phyloP scores from a whole-genome alignment of 1,140 invertebrate genomes.

The Drosophila nannoptera region DNA sequence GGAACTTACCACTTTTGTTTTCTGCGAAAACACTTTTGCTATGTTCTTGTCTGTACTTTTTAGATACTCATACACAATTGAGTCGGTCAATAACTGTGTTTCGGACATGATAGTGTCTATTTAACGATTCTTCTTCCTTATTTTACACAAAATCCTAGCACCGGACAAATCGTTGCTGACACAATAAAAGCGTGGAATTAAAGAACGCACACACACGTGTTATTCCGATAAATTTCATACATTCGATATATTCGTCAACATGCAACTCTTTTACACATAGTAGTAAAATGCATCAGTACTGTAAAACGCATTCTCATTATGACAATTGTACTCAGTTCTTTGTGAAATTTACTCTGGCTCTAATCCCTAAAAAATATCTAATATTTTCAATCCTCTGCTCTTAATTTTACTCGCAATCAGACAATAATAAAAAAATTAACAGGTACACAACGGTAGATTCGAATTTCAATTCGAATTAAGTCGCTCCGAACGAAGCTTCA shows the following conservation, averaged over 20 bases:
- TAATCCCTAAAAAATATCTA: background rate
- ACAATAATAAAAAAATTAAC: background rate
- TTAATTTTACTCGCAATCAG: background rate
- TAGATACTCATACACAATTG: conserved; percentile 82
- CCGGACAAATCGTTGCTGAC: conserved; percentile 28
- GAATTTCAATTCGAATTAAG: background rate
- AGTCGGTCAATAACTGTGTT: conserved; percentile 50
- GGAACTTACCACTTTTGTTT: conserved; percentile 82
- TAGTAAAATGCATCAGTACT: conserved; percentile 10
- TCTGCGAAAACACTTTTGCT: conserved; percentile 82
- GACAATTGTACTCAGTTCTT: too few species aligned
- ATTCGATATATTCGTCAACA: conserved; percentile 17
- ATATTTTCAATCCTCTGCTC: background rate
- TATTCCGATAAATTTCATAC: conserved; percentile 18
- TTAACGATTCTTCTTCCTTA: conserved; percentile 8
- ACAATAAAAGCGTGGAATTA: conserved; percentile 40
- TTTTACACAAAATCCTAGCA: conserved; percentile 33
- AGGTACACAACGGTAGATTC: background rate
- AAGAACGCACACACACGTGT: conserved; percentile 54
- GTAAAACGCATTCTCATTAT: background rate
- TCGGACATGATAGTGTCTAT: conserved; percentile 51
- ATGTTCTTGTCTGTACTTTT: conserved; percentile 81
- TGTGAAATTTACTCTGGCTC: too few species aligned
- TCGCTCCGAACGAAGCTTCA: background rate
- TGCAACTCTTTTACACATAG: conserved; percentile 11